Percentiles rank a stretch among this genome's conserved stretches.
Evolutionary conservation across 2,888 invertebrate species (phyloP).

Genomic region (Epinotia brunnichana): DNA sequence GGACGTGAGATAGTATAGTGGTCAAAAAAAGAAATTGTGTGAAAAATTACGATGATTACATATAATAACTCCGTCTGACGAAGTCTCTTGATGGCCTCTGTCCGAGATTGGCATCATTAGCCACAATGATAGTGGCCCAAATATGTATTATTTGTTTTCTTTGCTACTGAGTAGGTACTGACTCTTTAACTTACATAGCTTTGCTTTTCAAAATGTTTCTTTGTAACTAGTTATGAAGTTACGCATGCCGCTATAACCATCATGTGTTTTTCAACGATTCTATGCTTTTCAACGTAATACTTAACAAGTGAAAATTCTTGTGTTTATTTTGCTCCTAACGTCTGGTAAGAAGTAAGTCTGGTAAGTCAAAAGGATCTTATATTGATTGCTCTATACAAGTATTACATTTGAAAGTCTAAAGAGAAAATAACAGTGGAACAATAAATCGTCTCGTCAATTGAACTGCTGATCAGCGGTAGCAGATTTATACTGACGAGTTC

Average conservation of each 20-base stretch:
- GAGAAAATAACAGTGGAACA: constrained; percentile 24
- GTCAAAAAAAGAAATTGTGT: constrained; percentile 81
- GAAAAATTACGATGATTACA: constrained; percentile 83
- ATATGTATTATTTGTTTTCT: constrained; percentile 73
- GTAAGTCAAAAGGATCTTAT: constrained; percentile 6
- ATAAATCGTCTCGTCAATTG: constrained; percentile 42
- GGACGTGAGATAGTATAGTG: constrained; percentile 74
- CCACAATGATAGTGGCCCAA: constrained; percentile 77
- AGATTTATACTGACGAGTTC: constrained; percentile 43
- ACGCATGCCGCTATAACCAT: background rate
- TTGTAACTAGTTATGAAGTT: background rate
- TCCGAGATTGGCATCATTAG: constrained; percentile 80
- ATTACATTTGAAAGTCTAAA: constrained; percentile 19
- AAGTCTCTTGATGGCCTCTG: constrained; percentile 74
- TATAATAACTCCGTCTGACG: constrained; percentile 75
- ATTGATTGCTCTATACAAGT: constrained; percentile 5
- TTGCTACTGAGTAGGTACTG: constrained; percentile 52
- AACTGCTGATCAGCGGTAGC: constrained; percentile 41
- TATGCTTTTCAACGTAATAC: background rate
- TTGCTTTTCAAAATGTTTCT: constrained; percentile 21
- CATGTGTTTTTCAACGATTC: background rate
- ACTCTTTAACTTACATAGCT: constrained; percentile 45
- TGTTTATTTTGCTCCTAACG: background rate
- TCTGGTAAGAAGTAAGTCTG: background rate
- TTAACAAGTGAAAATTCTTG: background rate